Base-by-base conservation (phyloP, 2,888 invertebrate species). In the Callyntrura sp. region DNA sequence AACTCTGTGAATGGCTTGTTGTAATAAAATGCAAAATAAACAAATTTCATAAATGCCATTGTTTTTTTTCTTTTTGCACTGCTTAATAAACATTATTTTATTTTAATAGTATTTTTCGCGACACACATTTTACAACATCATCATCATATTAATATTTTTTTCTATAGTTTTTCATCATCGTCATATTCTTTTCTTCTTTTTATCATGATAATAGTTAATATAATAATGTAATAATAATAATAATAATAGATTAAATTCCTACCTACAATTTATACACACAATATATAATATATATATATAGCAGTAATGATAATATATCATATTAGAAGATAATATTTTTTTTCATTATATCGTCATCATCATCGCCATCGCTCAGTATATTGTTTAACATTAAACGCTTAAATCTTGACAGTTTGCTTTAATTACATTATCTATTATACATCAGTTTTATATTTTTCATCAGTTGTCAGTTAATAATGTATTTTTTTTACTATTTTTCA, bases 81-180 rank as follows among this genome's bases (percentile, higher is more conserved):
- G 88, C 88, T 88, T 88, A 88, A 82, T 88, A 88, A 88, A 88
- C 88, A 88, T 88, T 88, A 88, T 88, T 88, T 60, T 68, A 70
- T 57, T 82, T 88, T 82, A 73, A 82, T 88, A 81, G 55, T 88
- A 73, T 87, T 88, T 82, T 43, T 43, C 60, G 57, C 81, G 82
- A 81, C 82, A 88, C 79, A 88, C 88, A 88, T 88, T 88, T 88
- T 88, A 88, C 88, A 88, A 82, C 88, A 88, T 88, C 86, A 78
- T 86, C 79, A 81, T 85, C 60, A 62, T 73, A 55, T 55, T 55
- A 35, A 35, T 48, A 84, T 68, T 70, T 60, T 85, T 78, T 78
- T 62, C 43, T 73, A 76, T 85, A 85, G 73, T 85, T 81, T 78
- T 82, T 73, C 86, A 86, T 73, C 86, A 86, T 86, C 85, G 43